A percentile compares a stretch with the other conserved stretches of the same genome.
phyloP scores from a whole-genome alignment of 1,140 invertebrate genomes.

The Cotesia chilonis region DNA sequence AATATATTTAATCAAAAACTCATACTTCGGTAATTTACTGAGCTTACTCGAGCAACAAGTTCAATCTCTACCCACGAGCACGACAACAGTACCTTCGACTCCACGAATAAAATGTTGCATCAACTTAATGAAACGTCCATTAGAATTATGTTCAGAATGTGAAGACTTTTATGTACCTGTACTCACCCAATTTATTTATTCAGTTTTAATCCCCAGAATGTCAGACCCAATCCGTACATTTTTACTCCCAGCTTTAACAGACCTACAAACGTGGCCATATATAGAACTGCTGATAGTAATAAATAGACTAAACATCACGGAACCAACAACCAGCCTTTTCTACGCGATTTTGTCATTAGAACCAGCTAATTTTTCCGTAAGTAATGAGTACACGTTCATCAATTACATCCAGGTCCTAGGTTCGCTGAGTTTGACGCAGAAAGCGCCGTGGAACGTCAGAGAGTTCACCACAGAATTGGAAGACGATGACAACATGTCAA shows the following conservation, averaged over 20 bases:
- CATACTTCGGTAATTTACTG: conserved; percentile 79
- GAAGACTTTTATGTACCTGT: conserved; percentile 59
- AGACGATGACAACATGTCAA: conserved; percentile 51
- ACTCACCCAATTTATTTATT: conserved; percentile 52
- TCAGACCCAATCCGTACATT: conserved; percentile 61
- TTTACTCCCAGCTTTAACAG: conserved; percentile 65
- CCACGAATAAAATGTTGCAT: conserved; percentile 78
- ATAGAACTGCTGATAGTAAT: conserved; percentile 63
- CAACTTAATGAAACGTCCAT: conserved; percentile 78
- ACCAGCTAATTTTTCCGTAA: conserved; percentile 68
- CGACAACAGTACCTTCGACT: conserved; percentile 75
- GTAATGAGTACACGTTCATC: conserved; percentile 46
- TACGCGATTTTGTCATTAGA: conserved; percentile 75
- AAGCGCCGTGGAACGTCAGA: conserved; percentile 28
- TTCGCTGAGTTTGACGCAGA: conserved; percentile 53
- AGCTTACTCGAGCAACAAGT: conserved; percentile 76
- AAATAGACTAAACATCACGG: conserved; percentile 54
- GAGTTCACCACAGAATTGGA: conserved; percentile 34
- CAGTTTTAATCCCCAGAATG: conserved; percentile 57
- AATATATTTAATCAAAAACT: conserved; percentile 59
- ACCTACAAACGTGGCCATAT: conserved; percentile 63
- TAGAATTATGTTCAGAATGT: conserved; percentile 64
- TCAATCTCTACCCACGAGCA: conserved; percentile 63
- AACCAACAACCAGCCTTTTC: conserved; percentile 63
- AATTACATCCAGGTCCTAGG: conserved; percentile 63